phyloP scores from a whole-genome alignment of 2,888 invertebrate genomes.

The Plutella xylostella region DNA sequence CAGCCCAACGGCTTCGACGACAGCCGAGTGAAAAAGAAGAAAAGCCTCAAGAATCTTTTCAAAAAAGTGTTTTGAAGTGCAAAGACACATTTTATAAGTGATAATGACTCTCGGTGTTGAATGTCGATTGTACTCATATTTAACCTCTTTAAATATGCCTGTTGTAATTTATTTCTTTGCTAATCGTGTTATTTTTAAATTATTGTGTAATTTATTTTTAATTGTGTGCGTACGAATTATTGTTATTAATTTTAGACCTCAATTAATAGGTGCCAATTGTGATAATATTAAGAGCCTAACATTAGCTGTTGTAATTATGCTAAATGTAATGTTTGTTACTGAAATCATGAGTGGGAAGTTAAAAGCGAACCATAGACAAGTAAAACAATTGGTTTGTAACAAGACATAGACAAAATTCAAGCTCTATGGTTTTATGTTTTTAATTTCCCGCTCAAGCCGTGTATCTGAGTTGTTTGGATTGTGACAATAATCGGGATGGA shows the following conservation, averaged over 20 bases:
- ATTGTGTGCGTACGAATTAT: constrained; percentile 14
- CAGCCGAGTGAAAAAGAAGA: constrained; percentile 68
- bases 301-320: constrained; percentile 37
- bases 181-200: constrained; percentile 33
- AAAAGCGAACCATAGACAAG: not conserved
- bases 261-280: constrained; percentile 60
- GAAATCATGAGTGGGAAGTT: constrained; percentile 23
- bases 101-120: not conserved
- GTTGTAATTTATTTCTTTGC: constrained; percentile 56
- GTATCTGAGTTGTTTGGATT: constrained; percentile 23
- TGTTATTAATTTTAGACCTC: constrained; percentile 48
- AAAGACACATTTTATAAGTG: constrained; percentile 1
- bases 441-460: constrained; percentile 14
- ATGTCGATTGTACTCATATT: constrained; percentile 7
- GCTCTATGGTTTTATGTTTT: constrained; percentile 25
- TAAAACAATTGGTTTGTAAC: not conserved
- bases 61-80: constrained; percentile 79
- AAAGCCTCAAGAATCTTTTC: constrained; percentile 80
- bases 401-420: not conserved
- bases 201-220: constrained; percentile 22
- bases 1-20: constrained; percentile 27
- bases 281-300: constrained; percentile 62
- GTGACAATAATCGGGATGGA: constrained; percentile 30
- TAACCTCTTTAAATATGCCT: constrained; percentile 26
- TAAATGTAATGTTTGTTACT: constrained; percentile 15